Base-by-base conservation (phyloP, 2,797 vertebrate species). In the Lateolabrax maculatus region DNA sequence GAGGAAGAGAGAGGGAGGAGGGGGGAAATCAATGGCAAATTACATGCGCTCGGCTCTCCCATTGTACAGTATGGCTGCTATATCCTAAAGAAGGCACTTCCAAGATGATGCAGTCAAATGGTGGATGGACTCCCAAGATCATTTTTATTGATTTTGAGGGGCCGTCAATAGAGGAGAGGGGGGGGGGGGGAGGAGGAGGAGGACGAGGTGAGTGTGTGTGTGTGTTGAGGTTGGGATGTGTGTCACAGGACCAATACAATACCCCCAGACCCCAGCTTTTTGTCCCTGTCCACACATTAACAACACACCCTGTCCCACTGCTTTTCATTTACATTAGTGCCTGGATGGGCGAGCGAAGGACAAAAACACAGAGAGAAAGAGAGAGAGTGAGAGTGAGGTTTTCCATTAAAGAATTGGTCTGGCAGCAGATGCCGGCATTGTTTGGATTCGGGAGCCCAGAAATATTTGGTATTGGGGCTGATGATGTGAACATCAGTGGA, bases 21-120 rank as follows among this genome's bases (percentile, higher is more conserved):
- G 77, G 15, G 75, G 81, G 79, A 96, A 97, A 98, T 98, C 97
- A 97, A 97, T 98, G 96, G 92, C 95, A 96, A 97, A 98, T 98
- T 98, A 97, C 95, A 93, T 81, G 92, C 95, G 96, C 96, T 96
- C 92, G 94, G 92, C 95, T 93, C 94, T 94, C 93, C 97, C 92
- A 95, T 97, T 98, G 96, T 98, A 95, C 95, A 94, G 93, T 94
- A 96, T 91, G 93, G 96, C 95, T 86, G 95, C 96, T 94, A 95
- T 96, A 96, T 97, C 97, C 96, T 95, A 93, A 89, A 95, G 91
- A 89, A 95, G 95, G 91, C 95, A 94, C 95, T 96, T 93, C 94
- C 94, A 93, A 97, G 96, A 96, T 95, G 94, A 94, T 96, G 94
- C 94, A 89, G 94, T 94, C 96, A 96, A 95, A 93, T 95, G 96